Evolutionary conservation across 2,113 vertebrate species (phyloP).

Genomic region (Actinemys pallida): DNA sequence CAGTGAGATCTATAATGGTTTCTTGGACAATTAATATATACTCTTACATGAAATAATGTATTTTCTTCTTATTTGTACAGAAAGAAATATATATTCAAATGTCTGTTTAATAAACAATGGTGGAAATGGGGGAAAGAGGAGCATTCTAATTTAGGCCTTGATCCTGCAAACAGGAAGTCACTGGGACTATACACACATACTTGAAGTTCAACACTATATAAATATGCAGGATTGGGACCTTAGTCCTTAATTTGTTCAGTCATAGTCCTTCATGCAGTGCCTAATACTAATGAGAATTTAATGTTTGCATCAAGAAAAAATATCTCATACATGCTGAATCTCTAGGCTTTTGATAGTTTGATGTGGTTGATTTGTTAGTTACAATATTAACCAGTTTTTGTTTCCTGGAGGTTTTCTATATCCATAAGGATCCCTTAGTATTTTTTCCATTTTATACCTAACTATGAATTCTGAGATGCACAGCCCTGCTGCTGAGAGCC

Average conservation of each 20-base stretch:
- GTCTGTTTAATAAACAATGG: neutral
- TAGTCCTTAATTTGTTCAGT: neutral
- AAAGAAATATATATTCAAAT: neutral
- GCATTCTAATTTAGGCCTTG: neutral
- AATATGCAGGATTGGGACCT: neutral
- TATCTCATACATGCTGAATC: neutral
- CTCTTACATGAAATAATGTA: neutral
- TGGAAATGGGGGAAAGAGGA: neutral
- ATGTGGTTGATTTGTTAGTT: neutral
- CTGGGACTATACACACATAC: neutral
- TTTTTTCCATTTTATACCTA: neutral
- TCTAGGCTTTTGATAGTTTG: neutral
- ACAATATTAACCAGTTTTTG: neutral
- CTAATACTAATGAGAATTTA: neutral
- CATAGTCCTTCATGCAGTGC: neutral
- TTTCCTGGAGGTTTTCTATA: neutral
- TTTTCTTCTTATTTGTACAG: neutral
- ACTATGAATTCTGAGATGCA: conserved; percentile 14
- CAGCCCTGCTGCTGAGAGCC: neutral
- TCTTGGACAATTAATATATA: neutral
- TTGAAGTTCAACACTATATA: neutral
- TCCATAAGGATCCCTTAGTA: neutral
- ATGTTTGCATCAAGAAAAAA: neutral
- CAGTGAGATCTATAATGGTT: neutral
- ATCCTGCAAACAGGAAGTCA: neutral